Base-by-base conservation (phyloP, 1,140 invertebrate species). In the Brachionus plicatilis region DNA sequence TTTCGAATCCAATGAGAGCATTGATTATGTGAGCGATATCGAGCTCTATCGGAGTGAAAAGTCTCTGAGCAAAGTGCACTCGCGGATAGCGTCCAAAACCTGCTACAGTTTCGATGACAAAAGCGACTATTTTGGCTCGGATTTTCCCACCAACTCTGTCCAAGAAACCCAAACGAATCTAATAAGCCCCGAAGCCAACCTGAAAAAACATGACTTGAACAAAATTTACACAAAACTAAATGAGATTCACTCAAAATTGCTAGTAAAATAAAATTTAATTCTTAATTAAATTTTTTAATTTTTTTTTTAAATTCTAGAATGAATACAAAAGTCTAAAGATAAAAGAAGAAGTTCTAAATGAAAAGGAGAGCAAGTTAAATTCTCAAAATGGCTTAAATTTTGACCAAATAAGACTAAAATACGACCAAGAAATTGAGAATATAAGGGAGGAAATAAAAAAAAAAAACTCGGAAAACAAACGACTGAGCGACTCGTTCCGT, bases 51-150 rank as follows among this genome's bases (percentile, higher is more conserved):
- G 37, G 3, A 72, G 41, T 43, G 17, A 60, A 24, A 60, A 60
- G 8, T 60, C 53, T 3, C 53, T 60, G 6, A 60, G 53, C 1
- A 60, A 72, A 11, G 17, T 72, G 47, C 68, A 72, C 9, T 72
- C 68, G 9, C 27, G 66, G n/a, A 68, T 68, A 27, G 27, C 66
- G 11, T 68, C 66, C 0, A 68, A 68, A 33, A 68, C 66, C n/a
- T 20, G 68, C 33, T 72, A 72, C 37, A 72, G 68, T 41, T 72
- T 72, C n/a, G 68, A 72, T 17, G 68, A 72, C 41, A 72, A 72
- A 43, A 72, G 68, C 37, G 68, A 43, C 37, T 72, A 72, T 20
- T 72, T 72, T 43, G 68, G 43, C 37, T 20, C 33, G 1, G 41
- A 72, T 43, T 33, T 33, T 33, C 27, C 66, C 4, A 68, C 27